Evolutionary conservation across 2,797 vertebrate species (phyloP).

Genomic region (Apogon hyalosoma): DNA sequence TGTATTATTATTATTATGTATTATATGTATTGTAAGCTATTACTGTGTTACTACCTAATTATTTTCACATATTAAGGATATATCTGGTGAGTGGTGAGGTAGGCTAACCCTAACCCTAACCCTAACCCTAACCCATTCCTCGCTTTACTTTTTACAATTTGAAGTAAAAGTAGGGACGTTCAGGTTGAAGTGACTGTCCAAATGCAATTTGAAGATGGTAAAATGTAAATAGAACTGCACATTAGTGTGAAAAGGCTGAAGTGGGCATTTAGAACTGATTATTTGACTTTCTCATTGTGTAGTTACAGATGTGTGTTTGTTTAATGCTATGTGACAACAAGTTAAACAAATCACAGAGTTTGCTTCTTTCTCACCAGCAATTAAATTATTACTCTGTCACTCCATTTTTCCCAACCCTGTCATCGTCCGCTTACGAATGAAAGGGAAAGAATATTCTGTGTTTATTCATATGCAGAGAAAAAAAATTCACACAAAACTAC

Average conservation of each 20-base stretch:
- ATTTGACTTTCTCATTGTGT: slow-evolving; percentile 9
- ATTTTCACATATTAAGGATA: too few species aligned
- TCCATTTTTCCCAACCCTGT: slow-evolving; percentile 54
- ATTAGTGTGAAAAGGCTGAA: neutral
- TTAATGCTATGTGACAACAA: slow-evolving; percentile 71
- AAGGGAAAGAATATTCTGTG: slow-evolving; percentile 35
- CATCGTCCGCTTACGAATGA: slow-evolving; percentile 41
- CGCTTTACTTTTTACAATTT: too few species aligned
- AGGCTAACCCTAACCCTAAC: too few species aligned
- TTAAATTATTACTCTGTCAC: slow-evolving; percentile 76
- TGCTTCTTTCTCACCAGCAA: slow-evolving; percentile 55
- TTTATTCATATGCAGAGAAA: slow-evolving; percentile 52
- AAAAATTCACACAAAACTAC: slow-evolving; percentile 58
- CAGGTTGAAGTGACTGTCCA: too few species aligned
- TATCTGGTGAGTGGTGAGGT: too few species aligned
- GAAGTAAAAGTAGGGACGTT: too few species aligned
- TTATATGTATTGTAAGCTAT: too few species aligned
- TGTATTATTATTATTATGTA: too few species aligned
- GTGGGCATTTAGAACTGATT: slow-evolving; percentile 1
- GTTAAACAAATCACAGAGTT: slow-evolving; percentile 65
- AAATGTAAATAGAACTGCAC: neutral
- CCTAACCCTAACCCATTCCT: too few species aligned
- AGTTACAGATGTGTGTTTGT: slow-evolving; percentile 40
- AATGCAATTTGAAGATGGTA: too few species aligned
- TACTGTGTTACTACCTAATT: too few species aligned